phyloP scores from a whole-genome alignment of 2,113 vertebrate species.

The Indicator indicator region DNA sequence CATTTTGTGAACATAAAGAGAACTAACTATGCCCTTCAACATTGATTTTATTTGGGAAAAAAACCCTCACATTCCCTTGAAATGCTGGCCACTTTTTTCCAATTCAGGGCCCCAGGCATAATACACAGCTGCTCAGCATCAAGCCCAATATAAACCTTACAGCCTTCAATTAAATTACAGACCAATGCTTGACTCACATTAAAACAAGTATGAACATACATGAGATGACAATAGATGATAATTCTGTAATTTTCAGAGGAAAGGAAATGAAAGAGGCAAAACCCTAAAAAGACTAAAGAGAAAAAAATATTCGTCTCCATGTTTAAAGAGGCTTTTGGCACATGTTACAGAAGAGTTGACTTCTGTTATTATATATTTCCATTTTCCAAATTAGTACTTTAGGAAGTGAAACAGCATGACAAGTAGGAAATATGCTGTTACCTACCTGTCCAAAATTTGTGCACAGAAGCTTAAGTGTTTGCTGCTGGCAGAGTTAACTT shows the following conservation, averaged over 20 bases:
- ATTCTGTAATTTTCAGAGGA: slow-evolving; percentile 43
- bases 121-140: not conserved
- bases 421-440: not conserved
- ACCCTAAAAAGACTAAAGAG: not conserved
- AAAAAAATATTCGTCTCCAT: not conserved
- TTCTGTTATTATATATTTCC: slow-evolving; percentile 28
- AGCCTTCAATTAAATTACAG: slow-evolving; percentile 40
- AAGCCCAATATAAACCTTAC: not conserved
- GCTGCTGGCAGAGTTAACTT: not conserved
- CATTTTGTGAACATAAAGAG: not conserved
- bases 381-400: not conserved
- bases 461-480: not conserved
- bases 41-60: not conserved
- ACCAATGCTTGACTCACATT: slow-evolving; percentile 44
- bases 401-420: not conserved
- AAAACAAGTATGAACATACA: slow-evolving; percentile 55
- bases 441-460: not conserved
- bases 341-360: slow-evolving; percentile 2
- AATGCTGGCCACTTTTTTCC: not conserved
- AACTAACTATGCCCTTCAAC: not conserved
- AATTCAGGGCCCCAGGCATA: not conserved
- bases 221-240: slow-evolving; percentile 56
- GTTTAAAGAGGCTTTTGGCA: slow-evolving; percentile 37
- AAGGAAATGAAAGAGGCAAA: not conserved
- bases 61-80: not conserved